Conservation (phyloP, 2,888 invertebrate genomes). For the Polylopha cassiicola region DNA sequence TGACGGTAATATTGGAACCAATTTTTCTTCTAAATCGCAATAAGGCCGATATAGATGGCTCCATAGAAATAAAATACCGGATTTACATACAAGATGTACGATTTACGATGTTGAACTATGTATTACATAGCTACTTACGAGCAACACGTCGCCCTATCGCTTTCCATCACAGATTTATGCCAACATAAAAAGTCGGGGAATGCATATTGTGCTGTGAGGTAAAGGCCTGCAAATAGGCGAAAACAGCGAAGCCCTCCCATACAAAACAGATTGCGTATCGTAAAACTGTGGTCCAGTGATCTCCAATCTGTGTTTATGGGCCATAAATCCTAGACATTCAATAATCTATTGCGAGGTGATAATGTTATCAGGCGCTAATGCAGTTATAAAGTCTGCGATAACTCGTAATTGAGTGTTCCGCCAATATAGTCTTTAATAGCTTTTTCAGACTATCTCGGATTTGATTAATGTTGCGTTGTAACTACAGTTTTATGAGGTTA, state of each 20-base stretch:
- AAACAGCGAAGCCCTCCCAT: constrained; percentile 35
- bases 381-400: constrained; percentile 35
- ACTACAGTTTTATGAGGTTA: no score
- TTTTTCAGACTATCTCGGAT: constrained; percentile 11
- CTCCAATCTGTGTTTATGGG: constrained; percentile 70
- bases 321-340: constrained; percentile 60
- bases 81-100: constrained; percentile 24
- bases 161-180: constrained; percentile 65
- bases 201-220: constrained; percentile 61
- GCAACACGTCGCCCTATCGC: constrained; percentile 42
- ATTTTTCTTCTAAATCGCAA: constrained; percentile 21
- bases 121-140: constrained; percentile 36
- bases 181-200: constrained; percentile 64
- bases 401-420: constrained; percentile 33
- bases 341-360: constrained; percentile 57
- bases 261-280: constrained; percentile 67
- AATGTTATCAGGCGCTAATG: constrained; percentile 61
- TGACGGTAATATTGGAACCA: constrained; percentile 15
- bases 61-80: constrained; percentile 21
- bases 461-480: constrained; percentile 8
- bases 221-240: constrained; percentile 49
- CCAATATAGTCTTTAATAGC: constrained; percentile 5
- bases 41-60: constrained; percentile 23
- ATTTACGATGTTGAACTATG: constrained; percentile 39
- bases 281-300: constrained; percentile 69